Base-by-base conservation (phyloP, 2,113 vertebrate species). In the Coptodon bakossiorum region DNA sequence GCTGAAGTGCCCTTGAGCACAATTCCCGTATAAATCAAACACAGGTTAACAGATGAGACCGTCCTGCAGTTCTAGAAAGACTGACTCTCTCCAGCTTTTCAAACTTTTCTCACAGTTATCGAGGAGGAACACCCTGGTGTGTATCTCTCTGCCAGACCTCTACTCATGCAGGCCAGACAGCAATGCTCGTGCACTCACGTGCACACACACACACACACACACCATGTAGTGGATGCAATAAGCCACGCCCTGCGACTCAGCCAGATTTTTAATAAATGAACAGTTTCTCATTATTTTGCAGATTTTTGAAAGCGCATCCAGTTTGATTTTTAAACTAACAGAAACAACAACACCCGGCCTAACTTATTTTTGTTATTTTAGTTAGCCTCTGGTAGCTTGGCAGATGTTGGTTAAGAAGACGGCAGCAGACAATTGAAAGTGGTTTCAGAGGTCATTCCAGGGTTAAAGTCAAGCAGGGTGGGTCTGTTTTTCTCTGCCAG, bases 131-230 rank as follows among this genome's bases (percentile, higher is more conserved):
- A 94, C 92, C 91, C 93, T 90, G 56, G 56, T 91, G 81, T 90
- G 85, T 54, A 34, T 86, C 54, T 86, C 31, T 71, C 81, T 89
- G 92, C 93, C 95, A 95, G 93, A 95, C 89, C 87, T 91, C 92
- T 73, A 92, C 92, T 93, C 89, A 84, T 94, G 89, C 84, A 80
- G 90, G 91, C 94, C 92, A 94, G 91, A 94, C 91, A 88, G 83
- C 40, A 83, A 79, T 71, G 63, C 40, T 57, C 40, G 50, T n/a
- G 52, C 57, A 53, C 59, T 57, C 80, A 68, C 38, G 38, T 45
- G 63, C 34, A 63, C 14, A 59, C 52, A 31, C 79, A 86, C 56
- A 38, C 79, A 88, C 27, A 27, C 22, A 24, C 38, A 84, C 43
- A 81, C 86, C 89, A 90, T 83, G 61, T 84, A 81, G 45, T 88